phyloP scores from a whole-genome alignment of 2,888 invertebrate species.

The Apodemia hepburni region DNA sequence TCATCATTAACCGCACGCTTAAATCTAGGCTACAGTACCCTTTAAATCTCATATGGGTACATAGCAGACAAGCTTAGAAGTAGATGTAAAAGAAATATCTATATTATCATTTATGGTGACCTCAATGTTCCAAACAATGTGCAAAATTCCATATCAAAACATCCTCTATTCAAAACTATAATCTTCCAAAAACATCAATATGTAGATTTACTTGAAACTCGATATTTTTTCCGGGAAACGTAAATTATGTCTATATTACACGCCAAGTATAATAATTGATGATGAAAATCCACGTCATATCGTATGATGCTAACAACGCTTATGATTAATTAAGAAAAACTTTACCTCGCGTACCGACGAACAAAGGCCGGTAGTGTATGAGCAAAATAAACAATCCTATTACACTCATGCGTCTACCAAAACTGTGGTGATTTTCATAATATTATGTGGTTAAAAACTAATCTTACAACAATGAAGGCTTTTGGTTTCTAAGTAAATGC shows the following conservation, averaged over 20 bases:
- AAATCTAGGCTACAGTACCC: too few species aligned
- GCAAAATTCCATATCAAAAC: too few species aligned
- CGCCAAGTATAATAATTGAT: conserved; percentile 24
- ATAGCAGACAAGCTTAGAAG: too few species aligned
- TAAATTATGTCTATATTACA: conserved; percentile 4
- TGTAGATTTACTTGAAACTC: neutral
- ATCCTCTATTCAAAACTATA: too few species aligned
- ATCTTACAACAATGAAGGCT: neutral
- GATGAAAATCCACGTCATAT: conserved; percentile 31
- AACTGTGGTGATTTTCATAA: conserved; percentile 32
- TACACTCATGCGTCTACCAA: conserved; percentile 27
- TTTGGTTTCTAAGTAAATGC: neutral
- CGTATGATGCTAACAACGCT: conserved; percentile 40
- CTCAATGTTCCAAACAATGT: too few species aligned
- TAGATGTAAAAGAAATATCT: too few species aligned
- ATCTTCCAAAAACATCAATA: neutral
- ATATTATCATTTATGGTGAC: too few species aligned
- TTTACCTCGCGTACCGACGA: conserved; percentile 28
- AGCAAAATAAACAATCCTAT: conserved; percentile 33
- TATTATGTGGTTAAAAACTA: conserved; percentile 14
- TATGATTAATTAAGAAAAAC: conserved; percentile 23
- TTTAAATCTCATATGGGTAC: too few species aligned
- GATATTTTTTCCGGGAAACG: neutral
- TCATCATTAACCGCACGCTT: too few species aligned
- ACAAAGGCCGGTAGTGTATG: conserved; percentile 32